These are phyloP conservation scores for human DNA, from an alignment of 2,113 vertebrate genomes.

Conservation along the genomic window DNA sequence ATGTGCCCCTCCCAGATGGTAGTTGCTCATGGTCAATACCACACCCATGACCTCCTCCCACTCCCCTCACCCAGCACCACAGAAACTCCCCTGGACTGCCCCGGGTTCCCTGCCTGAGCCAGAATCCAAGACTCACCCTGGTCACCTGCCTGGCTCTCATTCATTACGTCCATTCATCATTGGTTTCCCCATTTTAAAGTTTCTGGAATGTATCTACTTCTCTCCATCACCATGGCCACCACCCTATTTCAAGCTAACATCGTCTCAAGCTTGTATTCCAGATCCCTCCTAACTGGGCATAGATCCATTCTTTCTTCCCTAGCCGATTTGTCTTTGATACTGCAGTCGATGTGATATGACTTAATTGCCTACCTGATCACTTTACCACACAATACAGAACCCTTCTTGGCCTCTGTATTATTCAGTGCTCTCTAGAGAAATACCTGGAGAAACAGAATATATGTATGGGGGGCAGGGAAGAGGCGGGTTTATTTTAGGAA, in stretches of 20 bases:
- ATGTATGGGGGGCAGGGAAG: not conserved
- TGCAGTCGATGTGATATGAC: not conserved
- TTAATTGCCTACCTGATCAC: not conserved
- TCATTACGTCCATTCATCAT: not conserved
- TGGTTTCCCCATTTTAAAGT: not conserved
- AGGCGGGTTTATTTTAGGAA: not conserved
- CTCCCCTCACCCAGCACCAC: not conserved
- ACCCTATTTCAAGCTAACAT: not conserved
- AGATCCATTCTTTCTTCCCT: not conserved
- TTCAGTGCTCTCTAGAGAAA: not conserved
- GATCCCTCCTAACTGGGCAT: not conserved
- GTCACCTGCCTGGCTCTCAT: not conserved
- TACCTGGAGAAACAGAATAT: not conserved
- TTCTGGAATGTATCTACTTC: not conserved
- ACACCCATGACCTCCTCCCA: not conserved
- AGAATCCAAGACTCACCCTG: not conserved
- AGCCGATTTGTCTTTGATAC: not conserved
- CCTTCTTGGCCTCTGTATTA: not conserved
- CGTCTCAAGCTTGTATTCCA: not conserved
- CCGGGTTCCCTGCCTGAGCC: not conserved
- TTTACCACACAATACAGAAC: not conserved
- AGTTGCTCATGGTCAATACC: too few relatives aligned
- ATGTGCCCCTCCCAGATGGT: not conserved
- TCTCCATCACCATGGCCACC: not conserved
- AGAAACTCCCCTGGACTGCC: not conserved